Base-by-base conservation (phyloP, 1,140 invertebrate genomes). In the Drosophila kanapiae region DNA sequence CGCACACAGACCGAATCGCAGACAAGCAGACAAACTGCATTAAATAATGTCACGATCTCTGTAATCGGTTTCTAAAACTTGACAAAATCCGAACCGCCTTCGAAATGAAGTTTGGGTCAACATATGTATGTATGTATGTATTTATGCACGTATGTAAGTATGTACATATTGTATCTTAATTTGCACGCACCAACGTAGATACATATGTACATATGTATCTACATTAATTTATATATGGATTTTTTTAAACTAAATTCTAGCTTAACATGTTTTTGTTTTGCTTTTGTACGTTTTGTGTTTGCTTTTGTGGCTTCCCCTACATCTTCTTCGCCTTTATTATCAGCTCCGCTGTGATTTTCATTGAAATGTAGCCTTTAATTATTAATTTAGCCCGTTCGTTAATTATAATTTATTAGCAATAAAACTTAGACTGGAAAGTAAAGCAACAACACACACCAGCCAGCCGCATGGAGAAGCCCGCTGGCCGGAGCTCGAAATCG, bases 391-490 rank as follows among this genome's bases (percentile, higher is more conserved):
- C 38, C 61, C 68, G 51, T 80, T 80, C 47, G 60, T 84, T 78
- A 75, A 88, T 78, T 80, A 84, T 71, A 75, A 76, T 74, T 74
- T 60, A 88, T 86, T 82, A 79, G 64, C 56, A 67, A 56, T 69
- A 56, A 74, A 56, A 56, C 23, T 62, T 54, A 49, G 58, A 60
- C 64, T 77, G 76, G 11, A 54, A 62, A 62, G 38, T 74, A 31
- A 82, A 70, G 81, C 53, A 80, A 84, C 53, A 83, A 59, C 61
- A 54, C 71, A 64, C 67, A 71, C 61, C 48, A 64, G 49, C 33
- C 62, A 78, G 47, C 51, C 54, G 11, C 31, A 29, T 37, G 18
- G 47, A 59, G 53, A 18, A 51, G 47, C 31, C 51, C 67, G 29
- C 42, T 38, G 27, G 33, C 43, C 13, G 49, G 37, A 61, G 67